phyloP scores from a whole-genome alignment of 2,888 invertebrate genomes.

The Scaptomyza parva region DNA sequence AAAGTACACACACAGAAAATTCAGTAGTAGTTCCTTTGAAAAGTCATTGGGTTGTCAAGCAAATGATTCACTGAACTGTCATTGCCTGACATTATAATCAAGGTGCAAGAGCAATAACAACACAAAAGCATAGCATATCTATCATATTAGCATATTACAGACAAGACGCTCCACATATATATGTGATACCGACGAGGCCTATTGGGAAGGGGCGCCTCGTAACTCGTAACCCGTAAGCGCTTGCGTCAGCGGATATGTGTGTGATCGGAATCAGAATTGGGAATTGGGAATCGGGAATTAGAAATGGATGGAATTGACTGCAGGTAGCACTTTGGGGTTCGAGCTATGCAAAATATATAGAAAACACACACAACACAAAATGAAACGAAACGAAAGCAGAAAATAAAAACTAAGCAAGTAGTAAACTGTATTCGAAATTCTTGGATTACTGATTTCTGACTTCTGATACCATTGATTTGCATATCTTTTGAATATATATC shows the following conservation, averaged over 20 bases:
- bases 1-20: not conserved
- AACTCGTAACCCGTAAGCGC: too few species aligned
- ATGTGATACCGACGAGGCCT: conserved; percentile 6
- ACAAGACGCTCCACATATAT: conserved; percentile 10
- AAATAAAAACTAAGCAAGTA: conserved; percentile 43
- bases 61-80: conserved; percentile 26
- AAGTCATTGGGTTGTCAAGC: not conserved
- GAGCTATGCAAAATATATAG: conserved; percentile 40
- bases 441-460: conserved; percentile 58
- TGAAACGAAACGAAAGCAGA: not conserved
- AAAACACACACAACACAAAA: not conserved
- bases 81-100: conserved; percentile 33
- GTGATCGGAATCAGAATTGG: conserved; percentile 29
- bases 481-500: conserved; percentile 69
- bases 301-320: conserved; percentile 42
- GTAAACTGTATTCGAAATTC: conserved; percentile 40
- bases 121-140: not conserved
- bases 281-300: conserved; percentile 32
- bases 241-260: conserved; percentile 62
- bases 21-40: too few species aligned
- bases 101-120: conserved; percentile 26
- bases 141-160: conserved; percentile 21
- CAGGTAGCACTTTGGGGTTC: conserved; percentile 46
- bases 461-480: conserved; percentile 66
- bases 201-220: not conserved